Evolutionary conservation across 2,113 vertebrate species (phyloP), one percentile per base, ranked within the genome.

Genomic region (Electrona antarctica): DNA sequence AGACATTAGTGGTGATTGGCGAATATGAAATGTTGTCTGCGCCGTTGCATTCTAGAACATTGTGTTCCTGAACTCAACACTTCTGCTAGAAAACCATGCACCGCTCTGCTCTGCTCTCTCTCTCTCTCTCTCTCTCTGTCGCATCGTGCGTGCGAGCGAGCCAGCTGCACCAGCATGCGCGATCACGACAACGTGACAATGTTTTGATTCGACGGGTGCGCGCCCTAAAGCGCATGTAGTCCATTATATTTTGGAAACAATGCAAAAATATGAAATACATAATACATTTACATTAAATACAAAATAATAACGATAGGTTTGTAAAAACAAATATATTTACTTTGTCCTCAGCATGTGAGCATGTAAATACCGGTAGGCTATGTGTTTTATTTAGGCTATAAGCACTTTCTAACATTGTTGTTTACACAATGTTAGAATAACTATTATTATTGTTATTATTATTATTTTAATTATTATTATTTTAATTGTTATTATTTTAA

Each of bases 51-150:
- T 64, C 71, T 57, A 56, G 86, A 77, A 87, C 85, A 83, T 77
- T 2, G 51, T 90, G 89, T 85, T 76, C 78, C 76, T 46, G 54
- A 73, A 69, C 67, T 15, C 14, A 7, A 28, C 57, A 6, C 33
- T 67, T 62, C 62, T 67, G 54, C 45, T 28, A 2, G 29, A 13
- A 13, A 50, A 58, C 12, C 52, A 21, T 21, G 21, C 21, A 51
- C 49, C 62, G 33, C 15, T 8, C 55, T 41, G 33, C 15, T 8
- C 55, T 41, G 21, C 14, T 55, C 71, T 65, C 65, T 49, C 51
- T 55, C 46, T 8, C 41, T 15, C 29, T 56, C 54, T 41, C 14
- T 49, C 51, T 55, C 46, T 8, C 41, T 15, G 45, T 56, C 54
- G 59, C 50, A 56, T 58, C 28, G 56, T 29, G n/a, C 33, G 47